Conservation (phyloP, 1,140 invertebrate genomes). For the Drosophila aff. region DNA sequence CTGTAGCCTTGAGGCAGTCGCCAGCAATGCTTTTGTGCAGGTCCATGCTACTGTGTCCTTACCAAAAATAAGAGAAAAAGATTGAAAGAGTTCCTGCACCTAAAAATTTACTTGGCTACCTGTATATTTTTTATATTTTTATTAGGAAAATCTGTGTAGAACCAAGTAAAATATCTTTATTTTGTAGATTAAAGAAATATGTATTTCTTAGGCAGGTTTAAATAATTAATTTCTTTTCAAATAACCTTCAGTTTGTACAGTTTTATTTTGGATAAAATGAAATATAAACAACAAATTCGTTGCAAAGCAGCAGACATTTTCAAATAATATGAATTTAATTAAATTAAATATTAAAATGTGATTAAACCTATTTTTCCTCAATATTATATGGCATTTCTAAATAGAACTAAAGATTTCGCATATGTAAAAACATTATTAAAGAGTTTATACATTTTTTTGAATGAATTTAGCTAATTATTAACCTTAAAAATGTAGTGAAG, state of each 20-base stretch:
- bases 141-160: too few relatives aligned
- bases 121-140: neutral
- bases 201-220: neutral
- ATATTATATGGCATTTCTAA: too few relatives aligned
- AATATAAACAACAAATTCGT: neutral
- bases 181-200: neutral
- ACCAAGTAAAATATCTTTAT: neutral
- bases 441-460: too few relatives aligned
- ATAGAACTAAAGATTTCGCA: too few relatives aligned
- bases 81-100: neutral
- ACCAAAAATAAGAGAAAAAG: neutral
- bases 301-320: neutral
- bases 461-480: too few relatives aligned
- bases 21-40: constrained; percentile 55
- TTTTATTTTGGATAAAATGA: neutral
- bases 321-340: too few relatives aligned
- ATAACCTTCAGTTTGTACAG: neutral
- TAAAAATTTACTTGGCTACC: neutral
- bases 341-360: too few relatives aligned
- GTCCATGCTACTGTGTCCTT: constrained; percentile 6
- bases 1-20: constrained; percentile 65
- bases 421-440: too few relatives aligned
- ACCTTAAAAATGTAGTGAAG: too few relatives aligned
- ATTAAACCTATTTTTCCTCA: too few relatives aligned
- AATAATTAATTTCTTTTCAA: neutral